A percentile compares a stretch with the other conserved stretches of the same genome.
phyloP scores from a whole-genome alignment of 2,888 invertebrate species.

The Trichopria drosophilae region DNA sequence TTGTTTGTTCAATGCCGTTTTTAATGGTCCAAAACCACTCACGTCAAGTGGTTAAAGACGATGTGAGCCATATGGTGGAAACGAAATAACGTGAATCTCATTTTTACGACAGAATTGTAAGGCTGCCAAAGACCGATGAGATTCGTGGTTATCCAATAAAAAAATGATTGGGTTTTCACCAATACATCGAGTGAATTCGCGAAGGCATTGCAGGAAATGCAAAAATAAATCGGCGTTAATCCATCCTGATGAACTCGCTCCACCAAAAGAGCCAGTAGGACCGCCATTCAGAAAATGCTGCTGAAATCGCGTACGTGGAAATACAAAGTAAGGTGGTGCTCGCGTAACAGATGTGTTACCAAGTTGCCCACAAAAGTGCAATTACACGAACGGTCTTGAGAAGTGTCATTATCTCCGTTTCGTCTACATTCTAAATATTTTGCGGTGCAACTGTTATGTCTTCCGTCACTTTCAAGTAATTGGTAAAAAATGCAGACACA shows the following conservation, averaged over 20 bases:
- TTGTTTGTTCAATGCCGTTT: slow-evolving; percentile 34
- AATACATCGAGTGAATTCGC: slow-evolving; percentile 22
- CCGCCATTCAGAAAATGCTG: slow-evolving; percentile 25
- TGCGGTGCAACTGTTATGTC: too few species aligned
- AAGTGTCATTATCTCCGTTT: slow-evolving; percentile 31
- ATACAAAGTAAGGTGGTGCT: slow-evolving; percentile 29
- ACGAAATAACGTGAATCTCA: slow-evolving; percentile 26
- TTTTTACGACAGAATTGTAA: slow-evolving; percentile 29
- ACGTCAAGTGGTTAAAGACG: too few species aligned
- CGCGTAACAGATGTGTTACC: slow-evolving; percentile 22
- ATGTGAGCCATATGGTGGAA: slow-evolving; percentile 32
- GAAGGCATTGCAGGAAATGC: too few species aligned
- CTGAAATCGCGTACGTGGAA: slow-evolving; percentile 31
- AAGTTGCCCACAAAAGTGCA: slow-evolving; percentile 25
- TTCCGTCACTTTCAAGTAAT: too few species aligned
- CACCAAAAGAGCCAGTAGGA: slow-evolving; percentile 23
- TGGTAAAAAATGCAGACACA: too few species aligned
- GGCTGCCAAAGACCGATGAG: slow-evolving; percentile 29
- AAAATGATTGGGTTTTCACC: slow-evolving; percentile 28
- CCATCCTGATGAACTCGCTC: too few species aligned
- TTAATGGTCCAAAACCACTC: slow-evolving; percentile 15
- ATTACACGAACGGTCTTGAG: slow-evolving; percentile 28
- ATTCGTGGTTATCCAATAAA: slow-evolving; percentile 29
- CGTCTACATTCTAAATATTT: slow-evolving; percentile 30
- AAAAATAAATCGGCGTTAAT: slow-evolving; percentile 31